A percentile compares a stretch with the other conserved stretches of the same genome.
Evolutionary conservation across 2,113 vertebrate species (phyloP).

Genomic region (Tachycineta bicolor): DNA sequence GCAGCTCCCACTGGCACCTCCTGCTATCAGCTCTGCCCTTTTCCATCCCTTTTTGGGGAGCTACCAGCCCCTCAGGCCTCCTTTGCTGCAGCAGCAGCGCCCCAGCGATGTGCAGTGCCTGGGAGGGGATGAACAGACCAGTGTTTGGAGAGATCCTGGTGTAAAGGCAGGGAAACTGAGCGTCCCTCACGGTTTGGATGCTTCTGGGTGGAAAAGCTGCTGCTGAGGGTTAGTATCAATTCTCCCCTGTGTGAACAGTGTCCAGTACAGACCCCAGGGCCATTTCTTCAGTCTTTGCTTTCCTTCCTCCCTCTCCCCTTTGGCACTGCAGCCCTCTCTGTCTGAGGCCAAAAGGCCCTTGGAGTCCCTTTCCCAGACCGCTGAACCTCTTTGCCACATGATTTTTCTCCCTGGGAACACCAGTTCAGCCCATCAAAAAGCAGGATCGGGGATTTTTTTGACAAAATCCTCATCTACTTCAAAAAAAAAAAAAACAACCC

Average conservation of each 20-base stretch:
- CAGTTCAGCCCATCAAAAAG: neutral
- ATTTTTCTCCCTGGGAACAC: neutral
- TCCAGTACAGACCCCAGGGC: neutral
- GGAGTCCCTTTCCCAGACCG: neutral
- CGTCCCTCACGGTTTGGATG: neutral
- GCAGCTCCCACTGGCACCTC: neutral
- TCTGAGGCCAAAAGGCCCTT: neutral
- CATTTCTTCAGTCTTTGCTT: neutral
- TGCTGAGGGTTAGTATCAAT: neutral
- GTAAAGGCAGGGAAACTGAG: neutral
- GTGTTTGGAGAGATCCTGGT: no score
- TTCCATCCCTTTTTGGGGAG: rapidly evolving
- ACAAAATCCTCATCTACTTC: neutral
- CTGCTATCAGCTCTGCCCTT: neutral
- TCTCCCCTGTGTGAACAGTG: neutral
- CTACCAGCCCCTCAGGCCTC: neutral
- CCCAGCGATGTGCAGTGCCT: rapidly evolving
- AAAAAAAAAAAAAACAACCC: neutral
- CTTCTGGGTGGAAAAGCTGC: neutral
- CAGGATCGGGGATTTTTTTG: neutral
- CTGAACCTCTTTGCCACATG: neutral
- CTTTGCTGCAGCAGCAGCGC: neutral
- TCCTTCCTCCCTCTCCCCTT: neutral
- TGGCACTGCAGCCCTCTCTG: neutral
- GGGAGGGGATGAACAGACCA: neutral